Evolutionary conservation across 2,113 vertebrate genomes (phyloP).

Genomic region (Pluvianellus socialis): DNA sequence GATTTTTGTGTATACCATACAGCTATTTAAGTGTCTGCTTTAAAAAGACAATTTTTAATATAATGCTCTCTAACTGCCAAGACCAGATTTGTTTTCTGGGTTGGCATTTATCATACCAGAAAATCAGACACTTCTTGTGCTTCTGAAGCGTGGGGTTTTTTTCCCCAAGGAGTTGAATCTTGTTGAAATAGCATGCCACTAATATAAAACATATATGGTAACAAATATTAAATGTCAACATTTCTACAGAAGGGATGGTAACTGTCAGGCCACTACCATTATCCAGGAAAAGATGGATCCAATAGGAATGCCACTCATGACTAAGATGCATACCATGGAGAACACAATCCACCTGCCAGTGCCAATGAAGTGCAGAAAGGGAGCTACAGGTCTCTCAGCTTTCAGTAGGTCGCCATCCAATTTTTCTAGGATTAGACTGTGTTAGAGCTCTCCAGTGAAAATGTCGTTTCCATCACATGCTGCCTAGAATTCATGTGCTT

Average conservation of each 20-base stretch:
- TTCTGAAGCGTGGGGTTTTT: neutral
- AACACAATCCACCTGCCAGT: neutral
- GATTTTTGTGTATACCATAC: neutral
- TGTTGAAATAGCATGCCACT: neutral
- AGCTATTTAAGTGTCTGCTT: neutral
- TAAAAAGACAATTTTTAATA: neutral
- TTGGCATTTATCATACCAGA: neutral
- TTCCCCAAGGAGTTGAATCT: neutral
- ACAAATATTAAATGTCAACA: neutral
- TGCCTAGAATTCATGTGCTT: neutral
- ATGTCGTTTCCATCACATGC: neutral
- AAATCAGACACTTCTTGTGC: neutral
- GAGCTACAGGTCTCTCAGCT: neutral
- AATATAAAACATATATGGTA: neutral
- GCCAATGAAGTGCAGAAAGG: neutral
- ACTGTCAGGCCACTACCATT: neutral
- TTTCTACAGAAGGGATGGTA: neutral
- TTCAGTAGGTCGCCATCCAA: neutral
- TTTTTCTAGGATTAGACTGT: neutral
- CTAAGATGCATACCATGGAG: neutral
- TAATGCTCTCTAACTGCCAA: neutral
- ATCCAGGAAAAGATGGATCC: neutral
- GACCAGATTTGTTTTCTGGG: neutral
- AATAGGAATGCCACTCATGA: neutral
- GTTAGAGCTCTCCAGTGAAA: neutral